A percentile compares a stretch with the other conserved stretches of the same genome.
Evolutionary conservation across 1,140 invertebrate species (phyloP).

Genomic region (Psix sp.): DNA sequence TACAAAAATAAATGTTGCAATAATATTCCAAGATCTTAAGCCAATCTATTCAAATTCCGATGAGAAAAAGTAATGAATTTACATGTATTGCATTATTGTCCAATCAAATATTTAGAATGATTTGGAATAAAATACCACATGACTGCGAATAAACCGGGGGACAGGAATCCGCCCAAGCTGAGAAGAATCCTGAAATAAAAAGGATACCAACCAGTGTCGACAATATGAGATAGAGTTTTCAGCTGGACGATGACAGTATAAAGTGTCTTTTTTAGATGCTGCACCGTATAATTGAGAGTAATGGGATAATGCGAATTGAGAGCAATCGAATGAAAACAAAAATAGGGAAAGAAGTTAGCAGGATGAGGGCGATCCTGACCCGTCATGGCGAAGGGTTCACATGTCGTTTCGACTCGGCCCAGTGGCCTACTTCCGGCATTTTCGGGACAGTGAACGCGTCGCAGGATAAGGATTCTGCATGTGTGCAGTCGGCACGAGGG

Average conservation of each 20-base stretch:
- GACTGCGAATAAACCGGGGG: too few relatives aligned
- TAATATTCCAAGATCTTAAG: too few relatives aligned
- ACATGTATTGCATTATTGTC: too few relatives aligned
- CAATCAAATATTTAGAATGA: too few relatives aligned
- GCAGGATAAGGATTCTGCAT: conserved; percentile 51
- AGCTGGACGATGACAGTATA: conserved; percentile 19
- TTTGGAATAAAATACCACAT: too few relatives aligned
- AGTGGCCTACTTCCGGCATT: conserved; percentile 72
- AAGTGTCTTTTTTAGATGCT: conserved; percentile 39
- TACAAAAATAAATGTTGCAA: too few relatives aligned
- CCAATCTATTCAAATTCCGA: too few relatives aligned
- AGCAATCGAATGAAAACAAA: conserved; percentile 49
- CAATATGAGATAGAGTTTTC: conserved; percentile 22
- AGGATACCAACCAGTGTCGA: conserved; percentile 49
- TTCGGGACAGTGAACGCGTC: conserved; percentile 49
- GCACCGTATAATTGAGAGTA: conserved; percentile 30
- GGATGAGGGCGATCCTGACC: conserved; percentile 31
- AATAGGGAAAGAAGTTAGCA: conserved; percentile 49
- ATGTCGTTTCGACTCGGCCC: conserved; percentile 68
- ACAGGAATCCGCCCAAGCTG: too few relatives aligned
- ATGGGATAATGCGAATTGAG: conserved; percentile 31
- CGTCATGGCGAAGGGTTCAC: conserved; percentile 63
- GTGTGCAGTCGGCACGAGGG: conserved; percentile 66
- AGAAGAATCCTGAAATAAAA: not conserved
- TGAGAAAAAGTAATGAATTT: too few relatives aligned